A percentile compares a stretch with the other conserved stretches of the same genome.
These are phyloP conservation scores for Sarcophaga bullata DNA, from an alignment of 1,140 invertebrate species.

Conservation along the genomic window DNA sequence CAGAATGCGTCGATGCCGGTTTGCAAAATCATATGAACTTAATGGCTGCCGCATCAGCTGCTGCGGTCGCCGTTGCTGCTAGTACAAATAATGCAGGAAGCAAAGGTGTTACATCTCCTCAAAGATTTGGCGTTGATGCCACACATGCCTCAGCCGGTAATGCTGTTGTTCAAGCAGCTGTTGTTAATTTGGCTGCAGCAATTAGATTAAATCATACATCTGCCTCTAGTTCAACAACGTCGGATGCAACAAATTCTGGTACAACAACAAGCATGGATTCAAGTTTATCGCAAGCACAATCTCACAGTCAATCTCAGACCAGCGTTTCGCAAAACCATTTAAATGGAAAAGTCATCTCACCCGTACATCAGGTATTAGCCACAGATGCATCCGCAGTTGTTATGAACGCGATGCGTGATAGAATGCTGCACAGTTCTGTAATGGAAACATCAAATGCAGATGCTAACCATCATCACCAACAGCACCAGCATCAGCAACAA, in stretches of 20 bases:
- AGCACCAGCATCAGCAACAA: not conserved
- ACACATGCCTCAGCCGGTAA: slow-evolving; percentile 62
- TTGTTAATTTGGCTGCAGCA: slow-evolving; percentile 81
- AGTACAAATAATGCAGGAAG: slow-evolving; percentile 65
- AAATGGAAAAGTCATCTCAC: not conserved
- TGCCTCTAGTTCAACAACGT: too few relatives aligned
- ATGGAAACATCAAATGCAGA: not conserved
- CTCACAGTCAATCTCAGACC: slow-evolving; percentile 49
- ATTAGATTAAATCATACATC: slow-evolving; percentile 75
- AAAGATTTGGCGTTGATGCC: slow-evolving; percentile 57
- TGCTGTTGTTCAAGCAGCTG: slow-evolving; percentile 72
- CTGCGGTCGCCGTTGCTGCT: slow-evolving; percentile 70
- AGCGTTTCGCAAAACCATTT: not conserved
- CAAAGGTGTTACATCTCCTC: slow-evolving; percentile 58
- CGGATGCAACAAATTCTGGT: not conserved
- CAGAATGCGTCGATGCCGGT: slow-evolving; percentile 73
- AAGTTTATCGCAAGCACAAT: slow-evolving; percentile 70
- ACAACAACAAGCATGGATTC: slow-evolving; percentile 56
- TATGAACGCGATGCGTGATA: slow-evolving; percentile 60
- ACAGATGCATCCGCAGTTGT: slow-evolving; percentile 55
- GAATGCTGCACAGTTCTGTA: slow-evolving; percentile 50
- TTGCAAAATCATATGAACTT: slow-evolving; percentile 77
- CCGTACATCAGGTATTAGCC: not conserved
- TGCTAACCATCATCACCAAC: slow-evolving; percentile 45
- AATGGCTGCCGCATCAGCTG: slow-evolving; percentile 67